phyloP scores from a whole-genome alignment of 1,140 invertebrate species.

The Macrostomum lignano region DNA sequence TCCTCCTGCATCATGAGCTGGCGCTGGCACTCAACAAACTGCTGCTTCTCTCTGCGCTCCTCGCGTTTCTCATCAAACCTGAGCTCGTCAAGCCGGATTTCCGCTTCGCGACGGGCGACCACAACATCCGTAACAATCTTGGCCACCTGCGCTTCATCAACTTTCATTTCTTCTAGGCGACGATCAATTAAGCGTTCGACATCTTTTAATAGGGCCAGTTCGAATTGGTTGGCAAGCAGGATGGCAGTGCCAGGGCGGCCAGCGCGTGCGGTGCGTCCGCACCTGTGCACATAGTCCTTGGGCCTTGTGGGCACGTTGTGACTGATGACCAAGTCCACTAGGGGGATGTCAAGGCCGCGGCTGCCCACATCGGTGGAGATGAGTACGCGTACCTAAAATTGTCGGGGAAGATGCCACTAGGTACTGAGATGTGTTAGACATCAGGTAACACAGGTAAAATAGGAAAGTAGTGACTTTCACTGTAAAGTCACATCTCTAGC shows the following conservation, averaged over 20 bases:
- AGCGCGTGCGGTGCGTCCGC: conserved; percentile 26
- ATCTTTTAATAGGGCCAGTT: neutral
- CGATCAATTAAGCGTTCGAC: neutral
- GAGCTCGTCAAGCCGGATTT: too few relatives aligned
- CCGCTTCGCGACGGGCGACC: conserved; percentile 3
- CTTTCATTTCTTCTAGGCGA: neutral
- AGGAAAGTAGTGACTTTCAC: too few relatives aligned
- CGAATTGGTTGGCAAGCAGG: conserved; percentile 40
- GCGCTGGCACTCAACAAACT: too few relatives aligned
- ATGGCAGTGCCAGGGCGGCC: conserved; percentile 36
- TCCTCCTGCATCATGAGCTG: too few relatives aligned
- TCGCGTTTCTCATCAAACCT: too few relatives aligned
- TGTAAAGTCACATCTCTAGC: too few relatives aligned
- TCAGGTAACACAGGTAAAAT: too few relatives aligned
- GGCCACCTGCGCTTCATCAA: neutral
- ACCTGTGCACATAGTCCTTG: conserved; percentile 27
- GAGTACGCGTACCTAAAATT: conserved; percentile 17
- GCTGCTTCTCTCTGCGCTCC: too few relatives aligned
- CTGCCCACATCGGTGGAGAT: conserved; percentile 27
- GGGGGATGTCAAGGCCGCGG: conserved; percentile 27
- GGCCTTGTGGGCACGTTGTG: conserved; percentile 27
- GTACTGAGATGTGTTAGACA: too few relatives aligned
- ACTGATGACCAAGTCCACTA: conserved; percentile 28
- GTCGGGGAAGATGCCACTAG: too few relatives aligned
- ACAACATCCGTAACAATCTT: conserved; percentile 2